Conservation (phyloP, 2,888 invertebrate genomes). For the Erannis defoliaria region DNA sequence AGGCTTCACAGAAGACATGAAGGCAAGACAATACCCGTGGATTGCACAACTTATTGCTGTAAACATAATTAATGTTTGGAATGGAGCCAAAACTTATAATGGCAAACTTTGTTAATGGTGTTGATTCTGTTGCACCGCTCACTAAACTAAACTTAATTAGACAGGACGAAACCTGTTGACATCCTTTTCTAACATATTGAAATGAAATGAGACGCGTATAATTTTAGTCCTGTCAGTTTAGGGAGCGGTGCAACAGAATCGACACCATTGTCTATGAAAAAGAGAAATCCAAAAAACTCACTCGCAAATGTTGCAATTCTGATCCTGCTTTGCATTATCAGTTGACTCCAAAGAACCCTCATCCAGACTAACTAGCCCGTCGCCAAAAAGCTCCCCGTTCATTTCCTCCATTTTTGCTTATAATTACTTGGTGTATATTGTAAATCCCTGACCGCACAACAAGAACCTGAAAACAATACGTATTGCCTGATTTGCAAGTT, state of each 20-base stretch:
- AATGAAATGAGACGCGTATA: no score
- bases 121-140: no score
- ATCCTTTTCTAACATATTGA: no score
- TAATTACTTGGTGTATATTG: slow-evolving; percentile 79
- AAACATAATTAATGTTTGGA: slow-evolving; percentile 50
- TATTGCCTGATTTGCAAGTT: background rate
- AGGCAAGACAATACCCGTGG: slow-evolving; percentile 97
- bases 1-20: slow-evolving; percentile 97
- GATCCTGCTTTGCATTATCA: slow-evolving; percentile 85
- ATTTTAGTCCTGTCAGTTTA: no score
- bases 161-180: no score
- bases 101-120: no score
- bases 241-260: no score
- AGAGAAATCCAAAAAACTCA: slow-evolving; percentile 64
- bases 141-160: no score
- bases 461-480: slow-evolving; percentile 74
- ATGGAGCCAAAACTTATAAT: background rate
- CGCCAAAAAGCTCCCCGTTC: slow-evolving; percentile 84
- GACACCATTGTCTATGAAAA: no score
- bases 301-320: slow-evolving; percentile 89
- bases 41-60: slow-evolving; percentile 90
- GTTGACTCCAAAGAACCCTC: slow-evolving; percentile 82
- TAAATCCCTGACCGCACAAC: slow-evolving; percentile 76
- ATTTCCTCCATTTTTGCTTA: slow-evolving; percentile 88
- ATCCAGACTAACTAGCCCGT: slow-evolving; percentile 81